phyloP scores from a whole-genome alignment of 1,140 invertebrate species.

The Drosophila sturtevanti region DNA sequence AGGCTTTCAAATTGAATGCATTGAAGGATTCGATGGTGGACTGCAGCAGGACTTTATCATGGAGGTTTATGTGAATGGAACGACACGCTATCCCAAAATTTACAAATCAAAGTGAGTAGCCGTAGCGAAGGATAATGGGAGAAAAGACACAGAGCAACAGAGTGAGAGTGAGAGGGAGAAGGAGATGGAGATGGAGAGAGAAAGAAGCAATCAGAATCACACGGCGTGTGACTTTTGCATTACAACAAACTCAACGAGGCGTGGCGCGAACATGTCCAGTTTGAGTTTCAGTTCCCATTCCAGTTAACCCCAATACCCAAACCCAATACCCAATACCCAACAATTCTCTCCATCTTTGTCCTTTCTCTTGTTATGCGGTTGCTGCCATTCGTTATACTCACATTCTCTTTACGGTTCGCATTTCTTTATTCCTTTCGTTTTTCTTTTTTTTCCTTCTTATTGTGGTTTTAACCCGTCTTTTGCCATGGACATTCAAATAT shows the following conservation, averaged over 20 bases:
- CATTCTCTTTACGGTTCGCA: slow-evolving; percentile 21
- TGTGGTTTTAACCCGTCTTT: slow-evolving; percentile 33
- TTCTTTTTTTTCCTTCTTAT: slow-evolving; percentile 30
- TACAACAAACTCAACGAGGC: slow-evolving; percentile 70
- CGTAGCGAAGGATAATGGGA: background rate
- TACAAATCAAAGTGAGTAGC: slow-evolving; percentile 82
- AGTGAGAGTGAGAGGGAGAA: background rate
- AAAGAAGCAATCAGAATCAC: slow-evolving; percentile 66
- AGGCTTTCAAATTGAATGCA: slow-evolving; percentile 89
- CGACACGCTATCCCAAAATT: slow-evolving; percentile 78
- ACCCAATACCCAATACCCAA: background rate
- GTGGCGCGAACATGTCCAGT: slow-evolving; percentile 31
- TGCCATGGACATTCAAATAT: slow-evolving; percentile 63
- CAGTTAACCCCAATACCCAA: background rate
- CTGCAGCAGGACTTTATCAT: slow-evolving; percentile 88
- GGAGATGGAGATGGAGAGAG: slow-evolving; percentile 10
- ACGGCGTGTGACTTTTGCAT: slow-evolving; percentile 74
- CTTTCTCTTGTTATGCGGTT: slow-evolving; percentile 15
- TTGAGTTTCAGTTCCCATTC: slow-evolving; percentile 10
- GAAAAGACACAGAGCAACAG: background rate
- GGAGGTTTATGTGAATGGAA: slow-evolving; percentile 84
- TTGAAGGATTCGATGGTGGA: slow-evolving; percentile 91
- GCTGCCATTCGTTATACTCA: slow-evolving; percentile 35
- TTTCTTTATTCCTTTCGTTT: slow-evolving; percentile 27
- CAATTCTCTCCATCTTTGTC: slow-evolving; percentile 11